phyloP scores from a whole-genome alignment of 2,888 invertebrate species.

The Anodontia alba region DNA sequence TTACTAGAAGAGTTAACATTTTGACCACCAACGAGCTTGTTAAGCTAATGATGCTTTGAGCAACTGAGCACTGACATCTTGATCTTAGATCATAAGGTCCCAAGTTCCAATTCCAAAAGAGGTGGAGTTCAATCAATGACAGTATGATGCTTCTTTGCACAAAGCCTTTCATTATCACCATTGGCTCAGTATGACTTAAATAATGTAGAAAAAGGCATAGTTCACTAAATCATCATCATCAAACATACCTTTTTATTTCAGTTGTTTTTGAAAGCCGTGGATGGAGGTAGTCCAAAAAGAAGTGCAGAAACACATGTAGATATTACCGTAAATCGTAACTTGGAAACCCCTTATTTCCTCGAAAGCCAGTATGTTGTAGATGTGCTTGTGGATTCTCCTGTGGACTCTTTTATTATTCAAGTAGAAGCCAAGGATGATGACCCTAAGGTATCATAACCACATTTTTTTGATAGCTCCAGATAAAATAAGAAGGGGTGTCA shows the following conservation, averaged over 20 bases:
- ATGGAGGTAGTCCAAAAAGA: constrained; percentile 49
- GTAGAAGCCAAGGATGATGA: constrained; percentile 69
- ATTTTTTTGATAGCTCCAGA: too few species aligned
- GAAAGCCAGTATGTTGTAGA: constrained; percentile 64
- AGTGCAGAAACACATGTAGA: constrained; percentile 53
- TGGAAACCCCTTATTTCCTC: constrained; percentile 62
- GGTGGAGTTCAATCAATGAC: too few species aligned
- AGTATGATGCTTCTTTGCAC: too few species aligned
- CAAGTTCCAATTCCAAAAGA: too few species aligned
- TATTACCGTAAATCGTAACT: constrained; percentile 69
- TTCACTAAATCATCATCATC: neutral
- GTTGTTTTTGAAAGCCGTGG: constrained; percentile 64
- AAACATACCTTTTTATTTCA: constrained; percentile 34
- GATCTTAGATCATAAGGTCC: too few species aligned
- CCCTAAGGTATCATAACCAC: constrained; percentile 44
- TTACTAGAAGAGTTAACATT: too few species aligned
- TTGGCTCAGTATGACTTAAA: too few species aligned
- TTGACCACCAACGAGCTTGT: too few species aligned
- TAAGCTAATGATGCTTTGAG: too few species aligned
- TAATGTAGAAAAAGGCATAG: neutral
- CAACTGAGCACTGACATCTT: too few species aligned
- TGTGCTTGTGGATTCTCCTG: constrained; percentile 51
- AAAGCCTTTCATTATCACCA: too few species aligned
- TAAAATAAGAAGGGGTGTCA: too few species aligned
- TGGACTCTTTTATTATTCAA: constrained; percentile 57